A percentile compares a stretch with the other conserved stretches of the same genome.
Evolutionary conservation across 2,888 invertebrate genomes (phyloP).

Genomic region (Stramonita haemastoma): DNA sequence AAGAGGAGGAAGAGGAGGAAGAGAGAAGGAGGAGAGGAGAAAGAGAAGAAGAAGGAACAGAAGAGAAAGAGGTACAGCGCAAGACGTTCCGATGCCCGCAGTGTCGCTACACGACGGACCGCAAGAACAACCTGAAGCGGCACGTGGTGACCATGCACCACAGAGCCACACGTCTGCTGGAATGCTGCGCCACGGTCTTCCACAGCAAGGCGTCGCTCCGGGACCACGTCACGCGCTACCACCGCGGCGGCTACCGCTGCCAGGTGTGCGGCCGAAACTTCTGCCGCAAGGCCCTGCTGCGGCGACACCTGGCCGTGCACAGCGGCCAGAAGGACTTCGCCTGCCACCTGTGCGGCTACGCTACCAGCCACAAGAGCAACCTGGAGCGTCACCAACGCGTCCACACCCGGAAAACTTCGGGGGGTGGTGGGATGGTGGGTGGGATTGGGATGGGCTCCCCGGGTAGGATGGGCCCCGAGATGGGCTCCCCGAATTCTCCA

Average conservation of each 20-base stretch:
- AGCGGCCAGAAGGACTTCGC: constrained; percentile 78
- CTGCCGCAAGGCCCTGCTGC: constrained; percentile 77
- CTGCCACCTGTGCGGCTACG: constrained; percentile 77
- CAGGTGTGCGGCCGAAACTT: constrained; percentile 76
- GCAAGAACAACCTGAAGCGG: constrained; percentile 77
- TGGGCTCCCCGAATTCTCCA: background rate
- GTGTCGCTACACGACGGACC: constrained; percentile 74
- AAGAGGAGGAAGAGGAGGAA: background rate
- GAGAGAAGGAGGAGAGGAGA: background rate
- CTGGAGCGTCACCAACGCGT: constrained; percentile 77
- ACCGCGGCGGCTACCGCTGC: constrained; percentile 77
- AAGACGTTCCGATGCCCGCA: constrained; percentile 66
- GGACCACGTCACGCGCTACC: constrained; percentile 75
- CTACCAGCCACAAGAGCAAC: constrained; percentile 79
- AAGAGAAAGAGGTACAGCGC: constrained; percentile 14
- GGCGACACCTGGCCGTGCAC: constrained; percentile 78
- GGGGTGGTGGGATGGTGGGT: too few species aligned
- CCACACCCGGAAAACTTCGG: constrained; percentile 53
- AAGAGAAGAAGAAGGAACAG: background rate
- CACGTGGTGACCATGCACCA: constrained; percentile 78
- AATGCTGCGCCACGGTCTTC: constrained; percentile 76
- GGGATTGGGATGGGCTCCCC: background rate
- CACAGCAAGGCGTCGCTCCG: constrained; percentile 76
- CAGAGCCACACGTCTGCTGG: constrained; percentile 66
- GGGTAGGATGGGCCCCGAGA: too few species aligned